These are phyloP conservation scores for Theodoxus fluviatilis DNA, from an alignment of 2,888 invertebrate species.

Conservation along the genomic window DNA sequence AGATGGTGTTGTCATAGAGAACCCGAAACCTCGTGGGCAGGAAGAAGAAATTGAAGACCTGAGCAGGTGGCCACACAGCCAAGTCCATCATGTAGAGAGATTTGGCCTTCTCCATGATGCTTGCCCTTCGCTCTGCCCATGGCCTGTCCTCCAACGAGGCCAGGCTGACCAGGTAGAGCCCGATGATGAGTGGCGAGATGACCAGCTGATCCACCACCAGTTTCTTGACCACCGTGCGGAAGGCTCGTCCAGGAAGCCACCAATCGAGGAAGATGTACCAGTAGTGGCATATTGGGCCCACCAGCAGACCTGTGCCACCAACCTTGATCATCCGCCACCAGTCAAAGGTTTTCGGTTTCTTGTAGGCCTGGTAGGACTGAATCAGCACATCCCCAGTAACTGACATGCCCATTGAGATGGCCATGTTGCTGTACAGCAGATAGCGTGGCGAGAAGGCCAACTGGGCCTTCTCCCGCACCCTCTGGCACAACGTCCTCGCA, in stretches of 20 bases:
- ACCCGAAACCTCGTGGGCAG: conserved; percentile 83
- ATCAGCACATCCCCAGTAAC: conserved; percentile 80
- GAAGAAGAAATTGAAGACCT: conserved; percentile 89
- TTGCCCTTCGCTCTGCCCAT: conserved; percentile 34
- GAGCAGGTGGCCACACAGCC: conserved; percentile 91
- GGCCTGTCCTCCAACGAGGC: conserved; percentile 73
- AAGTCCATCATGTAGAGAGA: conserved; percentile 85
- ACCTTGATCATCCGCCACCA: conserved; percentile 76
- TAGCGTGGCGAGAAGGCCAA: conserved; percentile 44
- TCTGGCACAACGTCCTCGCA: no score
- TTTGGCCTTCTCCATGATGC: conserved; percentile 72
- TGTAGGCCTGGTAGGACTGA: conserved; percentile 75
- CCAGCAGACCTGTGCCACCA: conserved; percentile 78
- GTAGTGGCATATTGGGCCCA: conserved; percentile 83
- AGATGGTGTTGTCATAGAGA: conserved; percentile 71
- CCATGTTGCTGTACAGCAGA: conserved; percentile 75
- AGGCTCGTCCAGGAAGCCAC: conserved; percentile 75
- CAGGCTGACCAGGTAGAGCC: conserved; percentile 79
- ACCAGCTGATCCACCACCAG: conserved; percentile 82
- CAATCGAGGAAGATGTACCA: conserved; percentile 84
- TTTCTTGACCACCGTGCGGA: conserved; percentile 73
- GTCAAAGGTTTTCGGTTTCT: conserved; percentile 37
- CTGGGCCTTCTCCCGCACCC: no score
- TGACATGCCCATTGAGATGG: conserved; percentile 80
- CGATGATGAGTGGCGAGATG: conserved; percentile 82